Conservation (phyloP, 2,113 vertebrate genomes). For the Macrotis lagotis region DNA sequence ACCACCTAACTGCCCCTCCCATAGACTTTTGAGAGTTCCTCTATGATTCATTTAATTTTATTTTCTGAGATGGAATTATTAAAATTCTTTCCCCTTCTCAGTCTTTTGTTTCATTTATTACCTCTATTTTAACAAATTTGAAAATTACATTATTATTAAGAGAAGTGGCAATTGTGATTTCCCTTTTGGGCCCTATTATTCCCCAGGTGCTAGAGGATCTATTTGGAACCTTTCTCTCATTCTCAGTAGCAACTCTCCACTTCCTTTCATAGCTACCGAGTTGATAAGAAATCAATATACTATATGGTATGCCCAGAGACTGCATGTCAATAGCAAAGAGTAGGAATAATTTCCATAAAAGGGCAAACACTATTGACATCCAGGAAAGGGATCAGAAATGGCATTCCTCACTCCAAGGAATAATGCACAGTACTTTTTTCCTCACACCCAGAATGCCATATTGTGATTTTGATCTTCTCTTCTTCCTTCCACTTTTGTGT, state of each 20-base stretch:
- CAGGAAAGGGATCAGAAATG: not conserved
- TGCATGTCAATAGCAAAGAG: not conserved
- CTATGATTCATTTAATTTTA: not conserved
- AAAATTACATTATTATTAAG: not conserved
- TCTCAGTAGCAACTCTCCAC: not conserved
- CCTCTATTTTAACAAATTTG: not conserved
- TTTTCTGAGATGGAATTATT: not conserved
- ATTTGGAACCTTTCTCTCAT: not conserved
- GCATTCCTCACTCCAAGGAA: not conserved
- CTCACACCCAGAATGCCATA: not conserved
- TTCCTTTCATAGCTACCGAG: not conserved
- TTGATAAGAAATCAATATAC: not conserved
- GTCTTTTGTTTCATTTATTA: not conserved
- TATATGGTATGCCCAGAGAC: not conserved
- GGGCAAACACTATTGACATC: not conserved
- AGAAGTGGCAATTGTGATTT: not conserved
- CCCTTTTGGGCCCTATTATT: not conserved
- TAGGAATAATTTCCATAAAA: not conserved
- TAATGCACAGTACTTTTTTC: not conserved
- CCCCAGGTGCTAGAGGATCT: not conserved
- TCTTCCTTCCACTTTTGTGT: not conserved
- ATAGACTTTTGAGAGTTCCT: not conserved
- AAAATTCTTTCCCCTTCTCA: not conserved
- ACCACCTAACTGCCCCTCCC: no score
- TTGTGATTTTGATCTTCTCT: not conserved